These are phyloP conservation scores for Streblospio benedicti DNA, from an alignment of 1,140 invertebrate genomes.

Conservation along the genomic window DNA sequence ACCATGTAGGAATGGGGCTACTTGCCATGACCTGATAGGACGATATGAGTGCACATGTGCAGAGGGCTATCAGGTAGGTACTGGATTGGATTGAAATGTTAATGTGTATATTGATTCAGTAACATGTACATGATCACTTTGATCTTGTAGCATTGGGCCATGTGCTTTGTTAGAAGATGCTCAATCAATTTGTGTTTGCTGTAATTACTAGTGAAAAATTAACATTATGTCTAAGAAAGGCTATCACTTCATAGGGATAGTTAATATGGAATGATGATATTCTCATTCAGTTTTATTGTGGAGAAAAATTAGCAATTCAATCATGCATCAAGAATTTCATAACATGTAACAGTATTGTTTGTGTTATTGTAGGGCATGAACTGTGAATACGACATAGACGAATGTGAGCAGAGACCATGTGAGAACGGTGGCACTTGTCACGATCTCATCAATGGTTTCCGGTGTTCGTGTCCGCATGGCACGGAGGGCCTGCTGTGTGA, in stretches of 20 bases:
- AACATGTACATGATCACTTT: too few relatives aligned
- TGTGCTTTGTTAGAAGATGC: too few relatives aligned
- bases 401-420: conserved; percentile 77
- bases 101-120: background rate
- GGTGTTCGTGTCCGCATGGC: conserved; percentile 69
- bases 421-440: conserved; percentile 88
- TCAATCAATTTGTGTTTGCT: too few relatives aligned
- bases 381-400: conserved; percentile 83
- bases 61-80: conserved; percentile 5
- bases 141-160: too few relatives aligned
- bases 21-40: conserved; percentile 14
- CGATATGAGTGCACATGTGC: conserved; percentile 16
- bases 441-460: conserved; percentile 73
- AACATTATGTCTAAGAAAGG: background rate
- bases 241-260: background rate
- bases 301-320: too few relatives aligned
- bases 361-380: conserved; percentile 62
- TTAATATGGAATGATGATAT: background rate
- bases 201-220: too few relatives aligned
- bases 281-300: too few relatives aligned
- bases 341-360: conserved; percentile 16
- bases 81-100: background rate
- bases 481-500: conserved; percentile 93
- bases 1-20: conserved; percentile 20
- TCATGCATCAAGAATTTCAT: background rate